Evolutionary conservation across 2,888 invertebrate genomes (phyloP).

Genomic region (Leptinotarsa tumamoca): DNA sequence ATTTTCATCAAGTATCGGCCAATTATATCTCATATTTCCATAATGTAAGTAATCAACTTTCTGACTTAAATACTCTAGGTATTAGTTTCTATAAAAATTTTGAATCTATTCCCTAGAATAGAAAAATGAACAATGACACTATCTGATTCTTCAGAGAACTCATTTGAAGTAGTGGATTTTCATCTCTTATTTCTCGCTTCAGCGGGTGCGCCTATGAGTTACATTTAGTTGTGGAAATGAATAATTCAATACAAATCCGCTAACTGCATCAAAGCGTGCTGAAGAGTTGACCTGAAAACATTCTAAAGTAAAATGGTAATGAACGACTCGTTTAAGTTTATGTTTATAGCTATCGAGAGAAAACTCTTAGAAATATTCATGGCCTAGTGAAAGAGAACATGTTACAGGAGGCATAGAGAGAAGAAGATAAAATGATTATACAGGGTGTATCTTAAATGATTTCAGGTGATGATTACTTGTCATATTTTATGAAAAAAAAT

Average conservation of each 20-base stretch:
- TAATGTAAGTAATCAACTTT: no score
- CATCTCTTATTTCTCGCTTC: not conserved
- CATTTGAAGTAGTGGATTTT: not conserved
- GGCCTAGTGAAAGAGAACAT: conserved; percentile 18
- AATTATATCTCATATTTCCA: no score
- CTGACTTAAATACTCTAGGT: no score
- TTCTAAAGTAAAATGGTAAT: conserved; percentile 17
- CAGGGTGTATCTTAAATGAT: no score
- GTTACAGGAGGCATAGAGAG: not conserved
- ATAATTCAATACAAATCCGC: conserved; percentile 8
- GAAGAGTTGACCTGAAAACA: conserved; percentile 19
- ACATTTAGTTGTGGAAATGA: conserved; percentile 9
- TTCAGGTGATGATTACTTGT: no score
- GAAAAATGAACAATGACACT: no score
- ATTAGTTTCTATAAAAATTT: no score
- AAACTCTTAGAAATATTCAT: conserved; percentile 11
- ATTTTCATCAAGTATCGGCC: no score
- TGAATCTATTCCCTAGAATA: no score
- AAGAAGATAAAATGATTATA: not conserved
- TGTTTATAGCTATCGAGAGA: conserved; percentile 14
- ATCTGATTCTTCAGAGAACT: no score
- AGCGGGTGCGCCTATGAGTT: not conserved
- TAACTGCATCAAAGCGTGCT: conserved; percentile 16
- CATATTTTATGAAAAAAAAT: no score
- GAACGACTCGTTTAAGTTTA: conserved; percentile 17